Base-by-base conservation (phyloP, 2,113 vertebrate species). In the Dicrurus megarhynchus region DNA sequence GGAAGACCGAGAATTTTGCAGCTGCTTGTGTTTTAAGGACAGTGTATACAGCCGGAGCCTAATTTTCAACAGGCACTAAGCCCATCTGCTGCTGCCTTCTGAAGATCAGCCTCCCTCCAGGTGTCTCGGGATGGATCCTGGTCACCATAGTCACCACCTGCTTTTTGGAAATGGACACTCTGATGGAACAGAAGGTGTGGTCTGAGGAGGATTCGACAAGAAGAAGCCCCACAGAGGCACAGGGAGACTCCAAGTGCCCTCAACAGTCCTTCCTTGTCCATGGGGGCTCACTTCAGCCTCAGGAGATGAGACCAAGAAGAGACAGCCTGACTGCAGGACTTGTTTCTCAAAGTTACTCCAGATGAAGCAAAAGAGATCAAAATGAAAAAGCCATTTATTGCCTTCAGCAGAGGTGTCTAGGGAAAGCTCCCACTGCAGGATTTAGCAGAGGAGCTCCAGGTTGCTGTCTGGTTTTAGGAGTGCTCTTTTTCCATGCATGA, bases 401-500 rank as follows among this genome's bases (percentile, higher is more conserved):
- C 37, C 64, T 53, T 24, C 30, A 50, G 56, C 74, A 57, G 68
- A 28, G 22, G 44, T 32, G 19, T 21, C 44, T 63, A 64, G 35
- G 28, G 49, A 55, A 52, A 89, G 37, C 30, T 94, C 18, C 32
- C 6, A 2, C 37, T 56, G 20, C 9, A 26, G 84, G 41, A 23
- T 50, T 27, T 35, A 60, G 63, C 52, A 41, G 44, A 44, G 39
- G 13, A 68, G 26, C 27, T 47, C 59, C 39, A 3, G 1, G 33
- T 13, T 69, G 69, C 35, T 37, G 12, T 41, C 41, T 6, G 33
- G 50, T 20, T 89, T 69, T 42, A 59, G 52, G 18, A 79, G 32
- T 4, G 42, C 19, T 42, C 17, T 77, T 77, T 69, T 74, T 39
- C 55, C 27, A 9, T 0, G 1, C 0, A 0, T 11, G 17, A 33